A percentile compares a stretch with the other conserved stretches of the same genome.
These are phyloP conservation scores for Pyralis farinalis DNA, from an alignment of 2,888 invertebrate genomes.

Conservation along the genomic window DNA sequence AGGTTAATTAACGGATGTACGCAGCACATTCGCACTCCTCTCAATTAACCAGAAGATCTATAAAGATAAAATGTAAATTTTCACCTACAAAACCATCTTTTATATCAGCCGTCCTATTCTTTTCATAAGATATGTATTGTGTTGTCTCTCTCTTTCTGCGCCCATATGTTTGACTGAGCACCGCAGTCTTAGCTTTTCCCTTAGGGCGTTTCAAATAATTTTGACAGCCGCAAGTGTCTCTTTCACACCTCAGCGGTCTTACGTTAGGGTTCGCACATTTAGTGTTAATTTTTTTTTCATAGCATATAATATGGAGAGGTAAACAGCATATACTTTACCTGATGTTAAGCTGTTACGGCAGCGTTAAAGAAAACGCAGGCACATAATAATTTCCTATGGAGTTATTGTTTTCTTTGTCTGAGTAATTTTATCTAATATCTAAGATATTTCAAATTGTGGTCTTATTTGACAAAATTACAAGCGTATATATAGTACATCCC, in stretches of 20 bases:
- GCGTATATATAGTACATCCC: too few relatives aligned
- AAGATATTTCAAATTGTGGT: too few relatives aligned
- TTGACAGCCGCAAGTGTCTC: constrained; percentile 32
- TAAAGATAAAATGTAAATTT: constrained; percentile 63
- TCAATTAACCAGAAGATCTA: constrained; percentile 62
- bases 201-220: constrained; percentile 12
- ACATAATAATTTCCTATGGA: too few relatives aligned
- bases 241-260: constrained; percentile 32
- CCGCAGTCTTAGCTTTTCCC: not conserved
- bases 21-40: constrained; percentile 53
- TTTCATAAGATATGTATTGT: constrained; percentile 15
- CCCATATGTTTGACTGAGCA: constrained; percentile 25
- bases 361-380: too few relatives aligned
- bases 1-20: constrained; percentile 56
- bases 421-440: too few relatives aligned
- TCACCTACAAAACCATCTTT: constrained; percentile 42
- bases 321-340: too few relatives aligned
- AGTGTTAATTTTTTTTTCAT: too few relatives aligned
- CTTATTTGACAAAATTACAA: too few relatives aligned
- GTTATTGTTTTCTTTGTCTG: too few relatives aligned
- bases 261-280: not conserved
- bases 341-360: too few relatives aligned
- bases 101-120: constrained; percentile 25
- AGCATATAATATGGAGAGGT: too few relatives aligned
- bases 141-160: constrained; percentile 23